A percentile compares a stretch with the other conserved stretches of the same genome.
phyloP scores from a whole-genome alignment of 2,797 vertebrate species.

The Manis pentadactyla region DNA sequence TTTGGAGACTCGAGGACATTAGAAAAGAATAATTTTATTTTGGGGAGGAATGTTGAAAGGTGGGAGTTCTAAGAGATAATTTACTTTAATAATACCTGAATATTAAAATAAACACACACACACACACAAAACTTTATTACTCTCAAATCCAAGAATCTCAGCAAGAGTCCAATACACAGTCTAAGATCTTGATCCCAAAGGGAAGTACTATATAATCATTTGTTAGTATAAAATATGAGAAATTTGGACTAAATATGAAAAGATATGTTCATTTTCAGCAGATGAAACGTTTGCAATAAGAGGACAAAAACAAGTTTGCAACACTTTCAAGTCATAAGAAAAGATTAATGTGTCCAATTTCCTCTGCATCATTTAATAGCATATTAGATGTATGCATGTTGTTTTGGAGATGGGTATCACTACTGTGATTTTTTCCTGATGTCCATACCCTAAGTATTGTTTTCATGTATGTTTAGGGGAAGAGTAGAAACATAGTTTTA shows the following conservation, averaged over 20 bases:
- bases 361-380: background rate
- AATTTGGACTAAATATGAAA: conserved; percentile 22
- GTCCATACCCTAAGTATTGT: conserved; percentile 6
- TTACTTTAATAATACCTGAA: conserved; percentile 36
- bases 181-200: background rate
- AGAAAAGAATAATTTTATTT: conserved; percentile 71
- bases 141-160: conserved; percentile 14
- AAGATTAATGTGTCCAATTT: conserved; percentile 1
- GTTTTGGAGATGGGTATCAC: conserved; percentile 20
- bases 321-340: conserved; percentile 41
- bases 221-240: conserved; percentile 31
- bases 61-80: conserved; percentile 31
- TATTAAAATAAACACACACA: background rate
- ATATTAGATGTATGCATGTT: conserved; percentile 21
- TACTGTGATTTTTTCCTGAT: conserved; percentile 40
- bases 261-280: conserved; percentile 18
- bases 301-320: conserved; percentile 28
- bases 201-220: background rate
- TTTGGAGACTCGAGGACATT: conserved; percentile 69
- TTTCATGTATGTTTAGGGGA: background rate
- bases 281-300: conserved; percentile 47
- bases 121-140: background rate
- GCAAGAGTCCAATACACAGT: background rate
- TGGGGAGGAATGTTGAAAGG: conserved; percentile 30
- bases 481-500: background rate